Base-by-base conservation (phyloP, 2,113 vertebrate species). In the Helogale parvula region DNA sequence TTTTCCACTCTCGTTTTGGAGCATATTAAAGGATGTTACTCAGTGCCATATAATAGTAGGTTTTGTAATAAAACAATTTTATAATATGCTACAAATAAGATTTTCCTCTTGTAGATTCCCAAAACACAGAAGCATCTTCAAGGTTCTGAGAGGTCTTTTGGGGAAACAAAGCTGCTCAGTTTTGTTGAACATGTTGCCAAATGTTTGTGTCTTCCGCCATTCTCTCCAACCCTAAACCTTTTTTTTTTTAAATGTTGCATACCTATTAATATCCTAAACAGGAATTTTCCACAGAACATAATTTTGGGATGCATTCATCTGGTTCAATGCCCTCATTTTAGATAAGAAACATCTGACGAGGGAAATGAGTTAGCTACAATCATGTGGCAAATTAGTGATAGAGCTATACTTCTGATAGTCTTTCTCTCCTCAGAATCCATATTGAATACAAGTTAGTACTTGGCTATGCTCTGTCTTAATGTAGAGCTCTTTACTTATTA, bases 31-130 rank as follows among this genome's bases (percentile, higher is more conserved):
- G 7, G 16, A 31, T 69, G 38, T 52, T 41, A 65, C 41, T 57
- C 9, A 1, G 6, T 74, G 47, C 33, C n/a, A 15, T 57, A 3
- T 41, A 35, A 33, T 9, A 60, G 12, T 35, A 77, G 33, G 3
- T n/a, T 93, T 91, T 90, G 13, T 31, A 74, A 74, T 84, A 80
- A 86, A 96, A 86, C 17, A n/a, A 57, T 33, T 90, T 79, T 13
- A 65, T 2, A 5, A 88, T 90, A 65, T 72, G 4, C 2, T 86
- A 31, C 60, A 77, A 68, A 69, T 80, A 83, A 38, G 5, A 93
- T 81, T 80, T 84, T 76, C 14, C 57, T 95, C 45, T 90, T 87
- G 1, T 4, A 88, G 52, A 52, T 29, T 83, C 52, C 68, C n/a
- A 8, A 35, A 95, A 68, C 27, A 33, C 54, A 88, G 25, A 77